These are phyloP conservation scores for Ciconia nigra DNA, from an alignment of 2,797 vertebrate genomes.

Conservation along the genomic window DNA sequence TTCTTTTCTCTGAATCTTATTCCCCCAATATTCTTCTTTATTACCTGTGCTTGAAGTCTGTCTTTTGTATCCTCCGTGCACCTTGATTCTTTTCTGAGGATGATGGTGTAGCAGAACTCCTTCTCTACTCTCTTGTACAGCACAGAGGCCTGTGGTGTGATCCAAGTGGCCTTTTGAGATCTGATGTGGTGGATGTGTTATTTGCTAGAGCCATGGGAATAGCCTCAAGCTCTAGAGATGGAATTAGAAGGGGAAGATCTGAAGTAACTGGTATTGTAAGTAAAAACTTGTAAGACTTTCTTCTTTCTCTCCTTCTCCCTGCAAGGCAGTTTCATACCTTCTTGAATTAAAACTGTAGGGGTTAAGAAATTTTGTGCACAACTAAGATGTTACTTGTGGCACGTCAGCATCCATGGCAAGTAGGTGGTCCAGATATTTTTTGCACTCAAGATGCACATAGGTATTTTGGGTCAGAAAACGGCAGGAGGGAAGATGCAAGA, in stretches of 20 bases:
- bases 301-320: not conserved
- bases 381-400: not conserved
- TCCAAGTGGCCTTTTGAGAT: not conserved
- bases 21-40: not conserved
- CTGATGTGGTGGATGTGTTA: not conserved
- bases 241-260: not conserved
- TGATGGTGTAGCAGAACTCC: not conserved
- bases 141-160: not conserved
- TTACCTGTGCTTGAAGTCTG: not conserved
- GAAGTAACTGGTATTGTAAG: not conserved
- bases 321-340: not conserved
- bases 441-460: not conserved
- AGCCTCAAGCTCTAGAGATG: not conserved
- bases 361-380: not conserved
- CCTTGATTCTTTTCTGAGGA: not conserved
- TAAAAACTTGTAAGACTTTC: not conserved
- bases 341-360: not conserved
- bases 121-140: not conserved
- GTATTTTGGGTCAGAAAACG: not conserved
- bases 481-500: not conserved
- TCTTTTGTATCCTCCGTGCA: not conserved
- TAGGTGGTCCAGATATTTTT: not conserved
- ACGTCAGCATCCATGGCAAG: not conserved
- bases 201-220: not conserved
- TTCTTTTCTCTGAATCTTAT: not conserved